Conservation (phyloP, 2,113 vertebrate genomes). For the Albula goreensis region DNA sequence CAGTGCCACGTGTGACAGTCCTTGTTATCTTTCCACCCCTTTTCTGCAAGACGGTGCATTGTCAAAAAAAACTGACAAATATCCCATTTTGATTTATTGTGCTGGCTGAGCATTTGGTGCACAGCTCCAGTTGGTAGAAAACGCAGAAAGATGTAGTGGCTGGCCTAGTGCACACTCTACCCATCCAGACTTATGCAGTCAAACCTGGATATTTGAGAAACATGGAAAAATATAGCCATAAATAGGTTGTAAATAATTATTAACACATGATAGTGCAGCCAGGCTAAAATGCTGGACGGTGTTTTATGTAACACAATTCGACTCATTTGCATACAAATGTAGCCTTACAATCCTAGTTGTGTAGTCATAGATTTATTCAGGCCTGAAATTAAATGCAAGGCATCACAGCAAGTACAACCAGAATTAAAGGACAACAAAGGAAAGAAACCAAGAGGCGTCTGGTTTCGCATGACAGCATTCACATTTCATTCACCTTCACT, state of each 20-base stretch:
- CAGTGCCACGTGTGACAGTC: too few relatives aligned
- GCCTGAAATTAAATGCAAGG: not conserved
- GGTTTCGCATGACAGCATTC: not conserved
- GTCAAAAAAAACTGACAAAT: too few relatives aligned
- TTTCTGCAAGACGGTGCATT: too few relatives aligned
- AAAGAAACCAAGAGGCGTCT: not conserved
- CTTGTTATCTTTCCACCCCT: too few relatives aligned
- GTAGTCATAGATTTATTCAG: not conserved
- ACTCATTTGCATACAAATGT: not conserved
- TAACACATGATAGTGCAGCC: not conserved
- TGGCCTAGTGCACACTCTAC: too few relatives aligned
- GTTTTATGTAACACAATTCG: not conserved
- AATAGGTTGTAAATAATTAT: not conserved
- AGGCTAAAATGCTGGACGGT: not conserved
- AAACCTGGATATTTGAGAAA: not conserved
- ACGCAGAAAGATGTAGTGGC: too few relatives aligned
- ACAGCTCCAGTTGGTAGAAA: too few relatives aligned
- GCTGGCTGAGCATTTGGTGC: too few relatives aligned
- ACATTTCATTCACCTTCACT: not conserved
- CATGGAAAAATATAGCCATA: not conserved
- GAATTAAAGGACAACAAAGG: not conserved
- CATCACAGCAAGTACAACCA: not conserved
- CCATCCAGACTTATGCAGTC: not conserved
- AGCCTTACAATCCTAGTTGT: not conserved
- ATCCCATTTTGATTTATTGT: too few relatives aligned